Evolutionary conservation across 2,113 vertebrate genomes (phyloP), one percentile per base, ranked within the genome.

Genomic region (Chiloscyllium plagiosum): DNA sequence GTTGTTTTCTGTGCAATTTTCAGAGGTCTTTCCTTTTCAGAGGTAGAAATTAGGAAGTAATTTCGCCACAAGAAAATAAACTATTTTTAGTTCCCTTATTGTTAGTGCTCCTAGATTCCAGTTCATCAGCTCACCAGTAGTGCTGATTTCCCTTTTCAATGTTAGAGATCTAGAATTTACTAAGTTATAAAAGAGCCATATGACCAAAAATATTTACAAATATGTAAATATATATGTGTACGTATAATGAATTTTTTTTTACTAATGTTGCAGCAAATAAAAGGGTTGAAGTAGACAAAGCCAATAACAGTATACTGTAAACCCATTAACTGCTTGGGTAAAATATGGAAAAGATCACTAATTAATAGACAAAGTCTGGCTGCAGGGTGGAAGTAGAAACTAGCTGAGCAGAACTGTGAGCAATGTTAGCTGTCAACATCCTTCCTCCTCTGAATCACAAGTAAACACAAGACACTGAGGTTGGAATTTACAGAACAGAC

Each of bases 1-100:
- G 24, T 24, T 22, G 6, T 80, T n/a, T 17, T 37, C 76, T 80
- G 10, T 37, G n/a, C 76, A 37, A 37, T 80, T 80, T 72, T 80
- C 76, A 80, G 33, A 80, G 76, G 33, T 26, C 76, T 80, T 80
- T 15, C 10, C 33, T 2, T 37, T 80, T 80, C 12, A 80, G 29
- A 80, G n/a, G n/a, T 80, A 80, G 76, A 80, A 80, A 80, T 80
- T 80, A n/a, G n/a, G 76, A 80, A 80, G 76, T 80, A 80, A 17
- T 33, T 80, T 80, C 0, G 76, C n/a, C n/a, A 17, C 33, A n/a
- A 80, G 26, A 70, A 24, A 61, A 37, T 6, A 72, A 37, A 80
- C 76, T n/a, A 37, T n/a, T 80, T 80, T 80, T 80, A 80, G n/a
- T 80, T 80, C 70, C 70, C 70, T 72, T 72, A 72, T 26, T 72